Conservation (phyloP, 1,140 invertebrate genomes). For the Leptoteleia sp. region DNA sequence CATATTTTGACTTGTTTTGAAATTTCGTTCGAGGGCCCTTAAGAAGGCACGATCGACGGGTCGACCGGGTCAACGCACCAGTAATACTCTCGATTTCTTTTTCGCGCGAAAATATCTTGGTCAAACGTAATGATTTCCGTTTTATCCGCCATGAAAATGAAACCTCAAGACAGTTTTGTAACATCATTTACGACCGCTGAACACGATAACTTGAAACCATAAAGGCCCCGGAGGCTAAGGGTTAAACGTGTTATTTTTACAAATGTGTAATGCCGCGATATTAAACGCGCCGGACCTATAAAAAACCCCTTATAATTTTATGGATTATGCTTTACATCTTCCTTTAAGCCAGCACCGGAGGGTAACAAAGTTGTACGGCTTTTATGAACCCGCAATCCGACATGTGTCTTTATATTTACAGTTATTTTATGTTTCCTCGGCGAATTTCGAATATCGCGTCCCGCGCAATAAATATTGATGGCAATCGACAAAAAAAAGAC, state of each 20-base stretch:
- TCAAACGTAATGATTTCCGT: slow-evolving; percentile 59
- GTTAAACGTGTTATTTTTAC: slow-evolving; percentile 65
- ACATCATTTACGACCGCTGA: slow-evolving; percentile 65
- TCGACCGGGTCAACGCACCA: slow-evolving; percentile 24
- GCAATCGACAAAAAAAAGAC: too few species aligned
- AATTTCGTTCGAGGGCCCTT: neutral
- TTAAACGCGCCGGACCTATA: slow-evolving; percentile 53
- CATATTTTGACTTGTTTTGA: neutral
- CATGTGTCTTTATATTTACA: slow-evolving; percentile 44
- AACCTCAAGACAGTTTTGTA: slow-evolving; percentile 61
- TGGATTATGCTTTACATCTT: slow-evolving; percentile 60
- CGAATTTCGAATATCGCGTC: neutral
- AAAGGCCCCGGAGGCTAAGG: slow-evolving; percentile 61
- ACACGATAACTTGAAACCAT: slow-evolving; percentile 63
- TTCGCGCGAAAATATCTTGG: slow-evolving; percentile 48
- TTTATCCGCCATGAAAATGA: slow-evolving; percentile 57
- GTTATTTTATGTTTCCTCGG: slow-evolving; percentile 31
- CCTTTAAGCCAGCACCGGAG: slow-evolving; percentile 29
- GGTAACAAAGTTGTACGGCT: slow-evolving; percentile 40
- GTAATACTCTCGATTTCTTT: slow-evolving; percentile 30
- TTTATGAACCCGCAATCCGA: slow-evolving; percentile 39
- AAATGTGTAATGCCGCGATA: slow-evolving; percentile 52
- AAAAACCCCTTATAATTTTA: slow-evolving; percentile 65
- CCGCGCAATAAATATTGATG: too few species aligned
- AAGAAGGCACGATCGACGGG: neutral